Evolutionary conservation across 2,797 vertebrate species (phyloP).

Genomic region (Squalus acanthias): DNA sequence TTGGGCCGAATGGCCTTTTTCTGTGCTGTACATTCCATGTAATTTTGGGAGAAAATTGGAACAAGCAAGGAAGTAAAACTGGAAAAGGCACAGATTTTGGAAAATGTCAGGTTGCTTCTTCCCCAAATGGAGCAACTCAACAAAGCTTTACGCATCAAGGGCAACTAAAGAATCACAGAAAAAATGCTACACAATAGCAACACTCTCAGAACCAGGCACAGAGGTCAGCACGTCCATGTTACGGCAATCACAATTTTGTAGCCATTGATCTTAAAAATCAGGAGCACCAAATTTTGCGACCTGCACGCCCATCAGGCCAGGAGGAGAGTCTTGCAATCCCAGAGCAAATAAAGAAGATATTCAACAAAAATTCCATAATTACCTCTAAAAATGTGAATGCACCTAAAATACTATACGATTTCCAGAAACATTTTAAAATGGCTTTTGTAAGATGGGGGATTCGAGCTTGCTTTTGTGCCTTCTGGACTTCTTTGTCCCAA

Average conservation of each 20-base stretch:
- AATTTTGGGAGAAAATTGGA: background rate
- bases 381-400: conserved; percentile 83
- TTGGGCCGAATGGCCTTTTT: background rate
- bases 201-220: background rate
- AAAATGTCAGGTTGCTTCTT: background rate
- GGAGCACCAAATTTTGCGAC: background rate
- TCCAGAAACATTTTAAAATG: conserved; percentile 84
- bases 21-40: background rate
- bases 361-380: conserved; percentile 40
- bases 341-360: background rate
- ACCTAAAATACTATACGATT: conserved; percentile 73
- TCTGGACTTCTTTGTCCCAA: conserved; percentile 78
- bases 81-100: background rate
- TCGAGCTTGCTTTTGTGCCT: conserved; percentile 66
- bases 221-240: background rate
- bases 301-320: background rate
- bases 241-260: background rate
- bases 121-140: background rate
- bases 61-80: background rate
- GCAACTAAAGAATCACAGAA: background rate
- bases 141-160: background rate
- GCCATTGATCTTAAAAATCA: background rate
- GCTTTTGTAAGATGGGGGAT: conserved; percentile 69
- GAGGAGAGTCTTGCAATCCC: background rate
- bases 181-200: background rate